Base-by-base conservation (phyloP, 2,797 vertebrate species). In the Leptoclinus maculatus region DNA sequence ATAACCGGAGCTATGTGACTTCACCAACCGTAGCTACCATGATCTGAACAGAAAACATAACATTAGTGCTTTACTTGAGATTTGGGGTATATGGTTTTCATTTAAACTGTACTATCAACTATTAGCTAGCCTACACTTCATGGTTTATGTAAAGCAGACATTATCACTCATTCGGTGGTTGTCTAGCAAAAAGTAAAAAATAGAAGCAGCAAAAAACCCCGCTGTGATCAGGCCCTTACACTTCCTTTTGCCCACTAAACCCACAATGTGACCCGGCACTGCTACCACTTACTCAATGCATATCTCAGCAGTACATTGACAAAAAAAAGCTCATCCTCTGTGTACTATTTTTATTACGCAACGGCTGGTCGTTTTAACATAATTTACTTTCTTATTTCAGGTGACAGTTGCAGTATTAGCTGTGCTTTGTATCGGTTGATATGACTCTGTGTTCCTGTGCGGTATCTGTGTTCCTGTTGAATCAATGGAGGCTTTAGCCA, bases 371-470 rank as follows among this genome's bases (percentile, higher is more conserved):
- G 2, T 78, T 71, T 76, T 36, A 57, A 63, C 34, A 47, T 43
- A 11, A 19, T 54, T 56, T 58, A 12, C 32, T 57, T 59, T 21
- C 14, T 36, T 62, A 14, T 63, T 64, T 23, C 10, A 51, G 11
- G 41, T 78, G 41, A 69, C 5, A 34, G 59, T 63, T 32, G 9
- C 54, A 16, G 54, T 54, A 58, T n/a, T 79, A 16, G 53, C 25
- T 65, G 39, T 81, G 64, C 63, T 38, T 82, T 75, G 78, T 78
- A 58, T 58, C 57, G 36, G 45, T 53, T 57, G 10, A 39, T 51
- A n/a, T 29, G 10, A 36, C 14, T 71, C 23, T 67, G 62, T 83
- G 66, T 54, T 76, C 17, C 34, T 79, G 57, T 83, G 17, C 7
- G 34, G 62, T 83, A 38, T 32, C 34, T 76, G 27, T 79, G 63